Percentiles rank a stretch among this genome's conserved stretches.
Conservation (phyloP, 2,797 vertebrate species). For the Gallinago solitaria region DNA sequence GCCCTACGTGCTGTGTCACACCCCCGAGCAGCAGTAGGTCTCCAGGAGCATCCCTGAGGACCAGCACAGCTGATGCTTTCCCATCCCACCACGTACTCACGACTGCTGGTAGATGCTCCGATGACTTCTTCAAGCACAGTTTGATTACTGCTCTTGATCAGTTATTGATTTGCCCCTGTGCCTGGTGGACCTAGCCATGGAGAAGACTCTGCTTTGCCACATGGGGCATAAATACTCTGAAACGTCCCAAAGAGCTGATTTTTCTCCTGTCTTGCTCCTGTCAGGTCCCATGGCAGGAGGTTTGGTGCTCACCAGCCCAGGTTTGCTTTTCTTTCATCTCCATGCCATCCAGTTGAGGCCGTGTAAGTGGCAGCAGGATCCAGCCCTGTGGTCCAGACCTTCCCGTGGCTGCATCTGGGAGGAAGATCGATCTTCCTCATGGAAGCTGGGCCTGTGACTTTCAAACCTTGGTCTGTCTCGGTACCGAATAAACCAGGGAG, state of each 20-base stretch:
- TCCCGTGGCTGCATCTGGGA: not conserved
- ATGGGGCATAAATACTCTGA: not conserved
- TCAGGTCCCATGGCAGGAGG: not conserved
- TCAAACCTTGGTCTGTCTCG: not conserved
- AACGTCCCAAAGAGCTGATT: not conserved
- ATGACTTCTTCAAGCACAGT: not conserved
- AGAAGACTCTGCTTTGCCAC: not conserved
- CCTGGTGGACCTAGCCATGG: not conserved
- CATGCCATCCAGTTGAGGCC: rapidly evolving
- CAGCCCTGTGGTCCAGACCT: slow-evolving; percentile 12
- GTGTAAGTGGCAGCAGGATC: not conserved
- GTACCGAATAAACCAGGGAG: not conserved
- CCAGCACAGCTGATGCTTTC: not conserved
- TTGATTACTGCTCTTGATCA: not conserved
- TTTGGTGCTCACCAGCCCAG: not conserved
- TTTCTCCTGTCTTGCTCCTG: not conserved
- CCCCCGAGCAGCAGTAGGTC: not conserved
- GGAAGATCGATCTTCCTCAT: slow-evolving; percentile 15
- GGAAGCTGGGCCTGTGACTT: not conserved
- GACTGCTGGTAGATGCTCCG: rapidly evolving
- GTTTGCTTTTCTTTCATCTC: not conserved
- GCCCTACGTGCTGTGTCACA: rapidly evolving
- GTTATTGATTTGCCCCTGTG: not conserved
- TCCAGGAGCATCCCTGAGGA: not conserved
- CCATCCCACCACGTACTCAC: rapidly evolving